These are phyloP conservation scores for Aplysia californica DNA, from an alignment of 1,140 invertebrate genomes.

Conservation along the genomic window DNA sequence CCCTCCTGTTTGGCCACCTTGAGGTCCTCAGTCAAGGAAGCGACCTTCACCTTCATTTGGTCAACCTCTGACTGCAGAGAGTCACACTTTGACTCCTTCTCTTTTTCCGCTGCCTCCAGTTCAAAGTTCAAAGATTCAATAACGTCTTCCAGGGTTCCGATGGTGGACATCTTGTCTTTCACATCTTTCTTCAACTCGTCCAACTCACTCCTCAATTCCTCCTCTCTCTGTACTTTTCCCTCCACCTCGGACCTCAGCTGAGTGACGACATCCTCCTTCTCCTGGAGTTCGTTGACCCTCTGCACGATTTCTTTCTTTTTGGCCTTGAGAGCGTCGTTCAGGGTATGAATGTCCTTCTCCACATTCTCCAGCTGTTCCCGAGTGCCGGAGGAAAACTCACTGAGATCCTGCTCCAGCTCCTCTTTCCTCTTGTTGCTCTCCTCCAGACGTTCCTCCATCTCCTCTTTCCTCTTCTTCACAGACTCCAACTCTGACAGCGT, in stretches of 20 bases:
- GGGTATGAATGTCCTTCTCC: neutral
- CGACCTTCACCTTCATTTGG: neutral
- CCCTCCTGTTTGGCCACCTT: neutral
- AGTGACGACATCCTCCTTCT: neutral
- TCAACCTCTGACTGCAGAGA: neutral
- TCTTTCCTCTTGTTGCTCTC: neutral
- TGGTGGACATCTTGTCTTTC: constrained; percentile 7
- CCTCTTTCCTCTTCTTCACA: neutral
- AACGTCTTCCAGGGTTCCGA: constrained; percentile 18
- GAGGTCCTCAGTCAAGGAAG: neutral
- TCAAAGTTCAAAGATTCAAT: constrained; percentile 26
- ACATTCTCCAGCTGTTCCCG: constrained; percentile 14
- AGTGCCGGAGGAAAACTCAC: neutral
- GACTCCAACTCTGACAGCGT: neutral
- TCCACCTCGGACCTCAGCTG: neutral
- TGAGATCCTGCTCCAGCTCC: neutral
- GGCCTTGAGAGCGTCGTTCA: neutral
- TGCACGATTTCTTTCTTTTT: constrained; percentile 6
- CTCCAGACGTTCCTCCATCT: neutral
- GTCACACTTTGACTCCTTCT: neutral
- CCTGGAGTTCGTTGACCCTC: neutral
- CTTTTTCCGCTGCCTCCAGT: neutral
- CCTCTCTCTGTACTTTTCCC: neutral
- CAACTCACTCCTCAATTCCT: neutral
- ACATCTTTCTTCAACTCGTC: neutral